Conservation (phyloP, 2,888 invertebrate genomes). For the Lithophane semibrunnea region DNA sequence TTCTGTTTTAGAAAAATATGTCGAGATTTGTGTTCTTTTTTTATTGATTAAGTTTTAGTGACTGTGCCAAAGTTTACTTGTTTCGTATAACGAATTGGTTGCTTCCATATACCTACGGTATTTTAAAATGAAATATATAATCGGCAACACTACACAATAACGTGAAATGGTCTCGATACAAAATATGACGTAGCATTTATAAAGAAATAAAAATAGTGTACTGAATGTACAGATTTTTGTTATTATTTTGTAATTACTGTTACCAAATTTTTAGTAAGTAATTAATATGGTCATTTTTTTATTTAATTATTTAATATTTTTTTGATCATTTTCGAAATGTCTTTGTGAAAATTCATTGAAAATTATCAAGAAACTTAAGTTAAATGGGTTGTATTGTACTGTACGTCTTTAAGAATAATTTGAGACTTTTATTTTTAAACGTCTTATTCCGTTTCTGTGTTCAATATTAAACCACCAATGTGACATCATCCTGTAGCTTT, state of each 20-base stretch:
- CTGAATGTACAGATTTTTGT: constrained; percentile 71
- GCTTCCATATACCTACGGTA: constrained; percentile 36
- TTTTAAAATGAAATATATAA: constrained; percentile 52
- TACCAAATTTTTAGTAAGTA: constrained; percentile 68
- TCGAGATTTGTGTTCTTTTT: constrained; percentile 42
- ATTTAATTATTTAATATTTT: constrained; percentile 43
- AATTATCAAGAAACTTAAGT: constrained; percentile 56
- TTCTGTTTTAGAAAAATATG: constrained; percentile 33
- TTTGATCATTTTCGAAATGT: constrained; percentile 56
- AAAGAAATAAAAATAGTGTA: constrained; percentile 66
- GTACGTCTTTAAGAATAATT: constrained; percentile 37
- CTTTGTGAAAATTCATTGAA: constrained; percentile 44
- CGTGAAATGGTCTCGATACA: constrained; percentile 65
- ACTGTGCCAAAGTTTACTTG: constrained; percentile 65
- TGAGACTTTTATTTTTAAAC: constrained; percentile 41
- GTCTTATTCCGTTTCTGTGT: constrained; percentile 71
- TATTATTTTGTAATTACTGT: constrained; percentile 68
- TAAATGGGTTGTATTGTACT: constrained; percentile 58
- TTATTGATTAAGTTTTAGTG: constrained; percentile 40
- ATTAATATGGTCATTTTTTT: constrained; percentile 53
- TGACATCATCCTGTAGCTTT: constrained; percentile 41
- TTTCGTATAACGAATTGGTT: constrained; percentile 52
- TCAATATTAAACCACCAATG: constrained; percentile 61
- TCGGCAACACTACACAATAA: constrained; percentile 57
- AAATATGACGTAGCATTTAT: constrained; percentile 75